phyloP scores from a whole-genome alignment of 1,140 invertebrate genomes.

The Lerema accius region DNA sequence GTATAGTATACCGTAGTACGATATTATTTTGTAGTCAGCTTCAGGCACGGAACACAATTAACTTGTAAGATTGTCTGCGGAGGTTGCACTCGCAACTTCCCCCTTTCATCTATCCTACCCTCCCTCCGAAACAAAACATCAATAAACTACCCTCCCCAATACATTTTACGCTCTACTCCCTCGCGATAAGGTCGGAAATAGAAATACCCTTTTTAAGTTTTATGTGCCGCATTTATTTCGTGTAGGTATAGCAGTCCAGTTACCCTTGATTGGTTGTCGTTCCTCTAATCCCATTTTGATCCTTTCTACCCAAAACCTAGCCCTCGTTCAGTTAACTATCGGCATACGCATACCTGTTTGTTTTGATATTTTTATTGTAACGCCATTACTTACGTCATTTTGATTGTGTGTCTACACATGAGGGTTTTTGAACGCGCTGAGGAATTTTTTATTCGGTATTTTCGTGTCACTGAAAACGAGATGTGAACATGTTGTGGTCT shows the following conservation, averaged over 20 bases:
- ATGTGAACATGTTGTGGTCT: no score
- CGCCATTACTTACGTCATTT: constrained; percentile 22
- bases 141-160: constrained; percentile 62
- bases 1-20: no score
- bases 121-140: constrained; percentile 81
- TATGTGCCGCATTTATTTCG: constrained; percentile 81
- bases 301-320: constrained; percentile 80
- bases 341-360: constrained; percentile 72
- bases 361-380: constrained; percentile 32
- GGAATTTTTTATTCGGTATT: no score
- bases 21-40: constrained; percentile 79
- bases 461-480: no score
- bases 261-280: constrained; percentile 84
- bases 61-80: constrained; percentile 82
- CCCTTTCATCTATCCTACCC: constrained; percentile 72
- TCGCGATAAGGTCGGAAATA: constrained; percentile 45
- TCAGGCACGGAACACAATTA: constrained; percentile 81
- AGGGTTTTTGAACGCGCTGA: no score
- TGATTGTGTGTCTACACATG: no score
- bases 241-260: constrained; percentile 83
- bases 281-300: constrained; percentile 83
- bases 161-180: constrained; percentile 45
- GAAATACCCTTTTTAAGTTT: constrained; percentile 60
- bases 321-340: constrained; percentile 78
- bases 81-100: constrained; percentile 76